phyloP scores from a whole-genome alignment of 2,797 vertebrate genomes.

The Monodelphis domestica region DNA sequence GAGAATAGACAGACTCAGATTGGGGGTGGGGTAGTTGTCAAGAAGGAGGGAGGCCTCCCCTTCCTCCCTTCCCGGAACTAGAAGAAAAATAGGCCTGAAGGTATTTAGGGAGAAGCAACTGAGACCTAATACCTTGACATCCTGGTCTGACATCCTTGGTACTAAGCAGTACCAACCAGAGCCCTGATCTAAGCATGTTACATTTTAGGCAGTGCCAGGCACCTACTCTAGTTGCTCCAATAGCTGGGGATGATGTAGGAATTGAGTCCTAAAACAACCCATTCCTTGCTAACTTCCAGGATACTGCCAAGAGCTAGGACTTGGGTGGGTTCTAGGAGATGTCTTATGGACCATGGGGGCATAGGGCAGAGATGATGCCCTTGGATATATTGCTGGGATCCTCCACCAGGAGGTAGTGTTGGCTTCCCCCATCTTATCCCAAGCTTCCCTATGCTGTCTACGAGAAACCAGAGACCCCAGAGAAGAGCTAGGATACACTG shows the following conservation, averaged over 20 bases:
- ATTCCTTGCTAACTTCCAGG: background rate
- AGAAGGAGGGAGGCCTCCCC: background rate
- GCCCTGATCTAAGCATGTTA: background rate
- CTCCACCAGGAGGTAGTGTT: slow-evolving; percentile 54
- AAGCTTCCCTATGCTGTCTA: background rate
- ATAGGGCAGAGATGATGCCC: background rate
- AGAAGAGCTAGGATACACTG: background rate
- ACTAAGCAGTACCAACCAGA: background rate
- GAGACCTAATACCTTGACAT: background rate
- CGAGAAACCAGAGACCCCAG: background rate
- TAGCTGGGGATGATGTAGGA: background rate
- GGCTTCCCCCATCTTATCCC: background rate
- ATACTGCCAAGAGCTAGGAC: background rate
- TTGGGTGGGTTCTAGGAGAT: background rate
- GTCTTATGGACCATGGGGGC: background rate
- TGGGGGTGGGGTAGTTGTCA: background rate
- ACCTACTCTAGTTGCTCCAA: background rate
- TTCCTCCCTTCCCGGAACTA: slow-evolving; percentile 17
- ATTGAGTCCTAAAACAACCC: background rate
- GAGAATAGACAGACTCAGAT: background rate
- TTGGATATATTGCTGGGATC: background rate
- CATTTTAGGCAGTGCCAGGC: background rate
- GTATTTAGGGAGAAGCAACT: background rate
- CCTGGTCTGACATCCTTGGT: background rate
- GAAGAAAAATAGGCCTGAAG: background rate